Evolutionary conservation across 2,888 invertebrate genomes (phyloP).

Genomic region (Nephrotoma appendiculata): DNA sequence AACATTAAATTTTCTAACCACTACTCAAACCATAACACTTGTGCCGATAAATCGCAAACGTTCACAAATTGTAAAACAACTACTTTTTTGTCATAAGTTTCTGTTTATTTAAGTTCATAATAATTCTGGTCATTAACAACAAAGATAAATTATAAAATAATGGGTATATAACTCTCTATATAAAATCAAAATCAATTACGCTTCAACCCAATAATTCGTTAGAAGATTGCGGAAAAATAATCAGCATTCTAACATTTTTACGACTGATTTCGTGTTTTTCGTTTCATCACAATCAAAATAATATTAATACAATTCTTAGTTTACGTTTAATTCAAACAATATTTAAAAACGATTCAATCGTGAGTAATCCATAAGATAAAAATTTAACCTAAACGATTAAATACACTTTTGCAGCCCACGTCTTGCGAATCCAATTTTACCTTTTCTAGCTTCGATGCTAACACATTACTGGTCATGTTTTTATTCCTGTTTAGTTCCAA

Average conservation of each 20-base stretch:
- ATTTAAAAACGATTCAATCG: neutral
- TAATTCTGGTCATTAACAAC: neutral
- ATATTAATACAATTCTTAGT: neutral
- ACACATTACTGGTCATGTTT: neutral
- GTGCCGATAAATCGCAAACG: too few species aligned
- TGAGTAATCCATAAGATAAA: neutral
- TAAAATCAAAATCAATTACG: neutral
- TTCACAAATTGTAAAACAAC: too few species aligned
- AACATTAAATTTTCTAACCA: neutral
- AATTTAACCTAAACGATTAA: neutral
- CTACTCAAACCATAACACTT: too few species aligned
- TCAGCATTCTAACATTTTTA: neutral
- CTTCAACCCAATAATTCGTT: neutral
- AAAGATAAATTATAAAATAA: neutral
- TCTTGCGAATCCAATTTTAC: neutral
- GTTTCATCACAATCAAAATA: neutral
- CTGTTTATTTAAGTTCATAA: neutral
- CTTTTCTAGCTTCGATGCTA: neutral
- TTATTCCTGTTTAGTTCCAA: constrained; percentile 14
- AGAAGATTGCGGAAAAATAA: neutral
- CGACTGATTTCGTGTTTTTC: neutral
- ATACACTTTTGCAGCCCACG: neutral
- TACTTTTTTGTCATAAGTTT: neutral
- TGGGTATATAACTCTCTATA: neutral
- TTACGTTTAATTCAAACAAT: neutral